phyloP scores from a whole-genome alignment of 2,888 invertebrate genomes.

The Eurytoma adleriae region DNA sequence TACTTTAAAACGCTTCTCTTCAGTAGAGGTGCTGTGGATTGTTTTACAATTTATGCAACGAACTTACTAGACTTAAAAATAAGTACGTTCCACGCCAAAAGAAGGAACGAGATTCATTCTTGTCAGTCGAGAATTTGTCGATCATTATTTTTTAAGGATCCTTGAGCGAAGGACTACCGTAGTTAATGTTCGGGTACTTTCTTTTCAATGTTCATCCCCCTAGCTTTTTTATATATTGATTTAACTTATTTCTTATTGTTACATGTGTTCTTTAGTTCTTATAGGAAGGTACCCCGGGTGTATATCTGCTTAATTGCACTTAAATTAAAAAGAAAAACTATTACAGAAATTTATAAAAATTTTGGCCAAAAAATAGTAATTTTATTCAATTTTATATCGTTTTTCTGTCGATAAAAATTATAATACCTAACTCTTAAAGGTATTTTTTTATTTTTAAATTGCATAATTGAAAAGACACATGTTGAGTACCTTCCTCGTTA shows the following conservation, averaged over 20 bases:
- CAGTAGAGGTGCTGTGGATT: conserved; percentile 33
- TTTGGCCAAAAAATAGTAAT: too few species aligned
- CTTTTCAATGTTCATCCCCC: conserved; percentile 49
- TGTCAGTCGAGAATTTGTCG: conserved; percentile 31
- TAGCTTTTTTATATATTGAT: conserved; percentile 56
- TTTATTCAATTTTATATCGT: too few species aligned
- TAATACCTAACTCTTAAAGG: too few species aligned
- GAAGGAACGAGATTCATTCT: conserved; percentile 31
- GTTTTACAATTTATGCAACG: conserved; percentile 15
- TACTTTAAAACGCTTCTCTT: conserved; percentile 5
- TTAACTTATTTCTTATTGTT: conserved; percentile 54
- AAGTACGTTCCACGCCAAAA: conserved; percentile 29
- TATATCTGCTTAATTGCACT: too few species aligned
- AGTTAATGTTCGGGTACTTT: conserved; percentile 44
- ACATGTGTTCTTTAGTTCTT: conserved; percentile 44
- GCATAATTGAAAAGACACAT: too few species aligned
- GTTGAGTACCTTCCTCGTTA: too few species aligned
- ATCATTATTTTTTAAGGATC: conserved; percentile 54
- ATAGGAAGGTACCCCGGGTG: background rate
- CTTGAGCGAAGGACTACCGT: conserved; percentile 4
- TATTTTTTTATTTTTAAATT: too few species aligned
- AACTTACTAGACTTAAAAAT: conserved; percentile 2
- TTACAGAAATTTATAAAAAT: too few species aligned
- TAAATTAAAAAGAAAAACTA: too few species aligned
- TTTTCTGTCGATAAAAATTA: too few species aligned